Evolutionary conservation across 2,113 vertebrate genomes (phyloP).

Genomic region (Phylloscopus trochiloides): DNA sequence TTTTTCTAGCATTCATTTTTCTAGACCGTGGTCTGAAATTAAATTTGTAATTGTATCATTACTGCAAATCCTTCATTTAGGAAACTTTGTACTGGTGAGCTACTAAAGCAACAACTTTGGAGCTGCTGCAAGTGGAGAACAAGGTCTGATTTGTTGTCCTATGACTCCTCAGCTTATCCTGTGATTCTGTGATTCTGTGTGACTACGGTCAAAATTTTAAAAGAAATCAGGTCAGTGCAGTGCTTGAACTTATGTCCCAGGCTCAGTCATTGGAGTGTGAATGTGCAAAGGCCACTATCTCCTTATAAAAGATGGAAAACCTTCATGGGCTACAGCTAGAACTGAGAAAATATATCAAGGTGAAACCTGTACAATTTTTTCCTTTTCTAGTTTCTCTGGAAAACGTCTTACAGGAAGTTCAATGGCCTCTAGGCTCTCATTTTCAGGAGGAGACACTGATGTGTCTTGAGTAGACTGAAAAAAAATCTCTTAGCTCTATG

Average conservation of each 20-base stretch:
- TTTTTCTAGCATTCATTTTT: not conserved
- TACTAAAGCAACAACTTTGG: not conserved
- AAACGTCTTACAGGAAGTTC: not conserved
- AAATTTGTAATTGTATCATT: not conserved
- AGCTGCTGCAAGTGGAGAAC: not conserved
- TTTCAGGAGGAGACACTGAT: not conserved
- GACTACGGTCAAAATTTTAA: not conserved
- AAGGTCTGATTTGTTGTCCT: not conserved
- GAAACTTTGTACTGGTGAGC: not conserved
- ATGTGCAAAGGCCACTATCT: not conserved
- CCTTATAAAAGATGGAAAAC: not conserved
- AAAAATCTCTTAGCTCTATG: not conserved
- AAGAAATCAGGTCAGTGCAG: not conserved
- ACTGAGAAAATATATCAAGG: not conserved
- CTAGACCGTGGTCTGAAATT: not conserved
- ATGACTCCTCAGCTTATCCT: not conserved
- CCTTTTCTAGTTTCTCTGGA: not conserved
- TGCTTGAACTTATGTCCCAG: not conserved
- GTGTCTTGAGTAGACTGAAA: not conserved
- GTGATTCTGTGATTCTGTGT: not conserved
- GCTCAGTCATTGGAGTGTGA: not conserved
- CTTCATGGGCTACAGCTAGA: not conserved
- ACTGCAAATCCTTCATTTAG: not conserved
- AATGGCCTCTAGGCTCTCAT: not conserved
- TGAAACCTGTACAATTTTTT: not conserved